phyloP scores from a whole-genome alignment of 2,113 vertebrate species.

The Porphyrio hochstetteri region DNA sequence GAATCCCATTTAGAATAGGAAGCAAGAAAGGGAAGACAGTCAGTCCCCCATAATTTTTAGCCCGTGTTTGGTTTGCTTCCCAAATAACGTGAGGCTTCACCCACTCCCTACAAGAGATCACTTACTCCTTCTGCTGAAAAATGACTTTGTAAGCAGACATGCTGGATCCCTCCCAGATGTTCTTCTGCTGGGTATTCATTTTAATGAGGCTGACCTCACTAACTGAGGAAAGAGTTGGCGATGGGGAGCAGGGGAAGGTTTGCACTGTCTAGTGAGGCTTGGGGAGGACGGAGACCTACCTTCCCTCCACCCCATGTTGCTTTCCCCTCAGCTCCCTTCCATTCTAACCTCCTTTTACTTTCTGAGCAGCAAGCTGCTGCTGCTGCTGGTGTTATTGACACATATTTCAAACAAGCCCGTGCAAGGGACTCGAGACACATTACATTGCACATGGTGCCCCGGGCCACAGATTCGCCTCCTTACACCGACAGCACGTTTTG shows the following conservation, averaged over 20 bases:
- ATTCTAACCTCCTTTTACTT: constrained; percentile 60
- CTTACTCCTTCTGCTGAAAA: not conserved
- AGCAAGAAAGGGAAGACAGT: not conserved
- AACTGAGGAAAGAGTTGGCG: not conserved
- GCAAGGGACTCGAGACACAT: constrained; percentile 91
- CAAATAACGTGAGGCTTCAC: not conserved
- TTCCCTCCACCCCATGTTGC: not conserved
- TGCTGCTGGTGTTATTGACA: constrained; percentile 83
- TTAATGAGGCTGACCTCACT: not conserved
- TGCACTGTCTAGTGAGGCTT: not conserved
- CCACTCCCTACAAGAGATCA: not conserved
- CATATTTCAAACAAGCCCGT: constrained; percentile 96
- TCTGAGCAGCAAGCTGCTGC: constrained; percentile 50
- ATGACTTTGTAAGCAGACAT: not conserved
- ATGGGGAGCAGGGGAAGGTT: not conserved
- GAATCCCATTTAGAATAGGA: not conserved
- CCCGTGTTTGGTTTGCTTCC: not conserved
- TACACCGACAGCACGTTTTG: constrained; percentile 90
- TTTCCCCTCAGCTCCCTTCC: constrained; percentile 34
- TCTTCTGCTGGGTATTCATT: not conserved
- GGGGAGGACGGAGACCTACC: not conserved
- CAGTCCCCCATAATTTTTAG: not conserved
- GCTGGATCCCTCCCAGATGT: not conserved
- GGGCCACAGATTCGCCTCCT: constrained; percentile 90
- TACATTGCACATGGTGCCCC: constrained; percentile 85